These are phyloP conservation scores for Aleiodes leptofemur DNA, from an alignment of 2,888 invertebrate genomes.

Conservation along the genomic window DNA sequence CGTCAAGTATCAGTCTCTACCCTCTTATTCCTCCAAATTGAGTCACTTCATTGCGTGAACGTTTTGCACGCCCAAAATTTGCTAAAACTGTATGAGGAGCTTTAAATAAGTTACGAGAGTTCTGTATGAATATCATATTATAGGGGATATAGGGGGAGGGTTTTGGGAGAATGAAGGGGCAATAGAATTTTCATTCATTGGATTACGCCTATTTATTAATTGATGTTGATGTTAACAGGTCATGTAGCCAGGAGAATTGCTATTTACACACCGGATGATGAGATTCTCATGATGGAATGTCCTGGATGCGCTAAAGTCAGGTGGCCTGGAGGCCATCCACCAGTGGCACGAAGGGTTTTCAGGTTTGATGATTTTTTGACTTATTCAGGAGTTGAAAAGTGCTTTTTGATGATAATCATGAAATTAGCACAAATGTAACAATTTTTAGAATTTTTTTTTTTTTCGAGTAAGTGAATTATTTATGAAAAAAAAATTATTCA, in stretches of 20 bases:
- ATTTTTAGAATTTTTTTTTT: no score
- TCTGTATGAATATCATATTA: no score
- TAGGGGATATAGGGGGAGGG: no score
- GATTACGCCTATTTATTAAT: no score
- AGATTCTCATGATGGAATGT: conserved; percentile 83
- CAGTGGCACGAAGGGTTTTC: conserved; percentile 86
- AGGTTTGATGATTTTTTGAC: conserved; percentile 59
- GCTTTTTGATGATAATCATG: no score
- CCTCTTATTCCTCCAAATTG: conserved; percentile 16
- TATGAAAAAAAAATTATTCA: no score
- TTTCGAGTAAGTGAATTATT: no score
- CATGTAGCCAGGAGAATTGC: conserved; percentile 85
- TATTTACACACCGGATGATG: conserved; percentile 79
- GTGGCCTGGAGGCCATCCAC: conserved; percentile 89
- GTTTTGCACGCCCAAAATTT: neutral
- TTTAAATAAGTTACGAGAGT: no score
- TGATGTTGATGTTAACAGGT: conserved; percentile 76
- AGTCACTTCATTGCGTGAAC: conserved; percentile 6
- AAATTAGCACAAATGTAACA: no score
- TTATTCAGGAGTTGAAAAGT: neutral
- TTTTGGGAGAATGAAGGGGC: no score
- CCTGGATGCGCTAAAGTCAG: conserved; percentile 81
- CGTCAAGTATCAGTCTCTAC: conserved; percentile 21
- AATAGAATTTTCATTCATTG: no score
- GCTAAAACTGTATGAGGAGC: neutral